Evolutionary conservation across 2,113 vertebrate genomes (phyloP).

Genomic region (Ranitomeya variabilis): DNA sequence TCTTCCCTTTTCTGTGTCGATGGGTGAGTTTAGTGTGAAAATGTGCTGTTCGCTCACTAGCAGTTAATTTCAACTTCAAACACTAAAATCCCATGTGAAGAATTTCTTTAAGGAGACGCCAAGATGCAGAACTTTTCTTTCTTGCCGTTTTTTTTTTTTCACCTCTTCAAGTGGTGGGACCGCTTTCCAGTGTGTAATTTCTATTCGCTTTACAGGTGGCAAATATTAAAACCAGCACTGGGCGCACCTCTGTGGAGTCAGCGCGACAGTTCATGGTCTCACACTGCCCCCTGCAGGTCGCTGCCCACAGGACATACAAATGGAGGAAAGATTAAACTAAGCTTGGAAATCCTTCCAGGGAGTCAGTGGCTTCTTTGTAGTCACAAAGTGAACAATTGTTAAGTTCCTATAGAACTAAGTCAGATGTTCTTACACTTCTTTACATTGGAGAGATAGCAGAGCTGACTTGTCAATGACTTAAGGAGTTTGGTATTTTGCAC

Average conservation of each 20-base stretch:
- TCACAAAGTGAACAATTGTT: not conserved
- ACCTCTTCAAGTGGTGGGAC: slow-evolving; percentile 61
- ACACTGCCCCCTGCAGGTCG: slow-evolving; percentile 88
- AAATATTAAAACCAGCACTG: slow-evolving; percentile 56
- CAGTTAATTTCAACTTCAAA: slow-evolving; percentile 59
- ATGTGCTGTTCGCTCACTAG: slow-evolving; percentile 59
- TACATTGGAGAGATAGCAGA: not conserved
- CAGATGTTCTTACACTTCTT: not conserved
- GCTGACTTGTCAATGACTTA: not conserved
- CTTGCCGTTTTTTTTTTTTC: slow-evolving; percentile 24
- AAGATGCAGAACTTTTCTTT: slow-evolving; percentile 60
- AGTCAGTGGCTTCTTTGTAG: not conserved
- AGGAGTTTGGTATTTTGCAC: not conserved
- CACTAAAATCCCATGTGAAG: slow-evolving; percentile 51
- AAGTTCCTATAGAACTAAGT: not conserved
- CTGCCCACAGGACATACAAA: not conserved
- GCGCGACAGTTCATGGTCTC: slow-evolving; percentile 68
- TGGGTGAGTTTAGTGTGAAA: slow-evolving; percentile 61
- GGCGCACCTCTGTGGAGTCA: not conserved
- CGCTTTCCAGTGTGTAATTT: slow-evolving; percentile 58
- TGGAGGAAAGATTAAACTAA: not conserved
- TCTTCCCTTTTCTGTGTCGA: slow-evolving; percentile 48
- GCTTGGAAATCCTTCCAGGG: not conserved
- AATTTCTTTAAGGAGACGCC: slow-evolving; percentile 63
- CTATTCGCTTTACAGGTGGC: slow-evolving; percentile 67